A percentile compares a stretch with the other conserved stretches of the same genome.
These are phyloP conservation scores for Himalopsyche kuldschensis DNA, from an alignment of 2,888 invertebrate genomes.

Conservation along the genomic window DNA sequence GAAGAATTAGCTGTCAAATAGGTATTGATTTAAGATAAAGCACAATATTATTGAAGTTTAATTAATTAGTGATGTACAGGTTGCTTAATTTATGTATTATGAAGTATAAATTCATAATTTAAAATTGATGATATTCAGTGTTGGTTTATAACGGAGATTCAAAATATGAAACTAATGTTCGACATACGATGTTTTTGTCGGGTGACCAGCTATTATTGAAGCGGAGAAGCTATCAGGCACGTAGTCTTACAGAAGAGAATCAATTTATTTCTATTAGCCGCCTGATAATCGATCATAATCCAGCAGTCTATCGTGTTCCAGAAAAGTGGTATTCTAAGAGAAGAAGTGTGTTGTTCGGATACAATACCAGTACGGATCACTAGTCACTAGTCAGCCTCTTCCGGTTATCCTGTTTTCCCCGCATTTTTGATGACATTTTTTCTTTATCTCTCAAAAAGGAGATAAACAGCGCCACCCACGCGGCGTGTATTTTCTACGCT, in stretches of 20 bases:
- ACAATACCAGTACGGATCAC: constrained; percentile 18
- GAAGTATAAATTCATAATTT: no score
- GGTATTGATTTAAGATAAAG: no score
- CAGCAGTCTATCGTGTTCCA: background rate
- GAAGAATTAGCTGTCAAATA: no score
- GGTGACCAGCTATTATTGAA: background rate
- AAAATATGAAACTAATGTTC: background rate
- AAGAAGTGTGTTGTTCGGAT: constrained; percentile 7
- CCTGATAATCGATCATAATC: constrained; percentile 34
- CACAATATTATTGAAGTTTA: no score
- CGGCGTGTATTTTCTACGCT: background rate
- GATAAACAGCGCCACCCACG: background rate
- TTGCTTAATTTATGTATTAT: no score
- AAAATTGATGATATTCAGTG: no score
- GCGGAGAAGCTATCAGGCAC: background rate
- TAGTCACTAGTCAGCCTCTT: constrained; percentile 3
- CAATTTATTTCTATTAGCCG: constrained; percentile 28
- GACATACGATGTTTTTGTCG: background rate
- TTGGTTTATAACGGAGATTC: no score
- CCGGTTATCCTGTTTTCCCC: background rate
- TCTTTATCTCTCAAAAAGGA: background rate
- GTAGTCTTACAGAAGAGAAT: constrained; percentile 8
- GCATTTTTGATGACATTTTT: constrained; percentile 5
- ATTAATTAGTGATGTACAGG: no score
- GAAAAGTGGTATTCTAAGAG: background rate